Evolutionary conservation across 2,113 vertebrate genomes (phyloP), one percentile per base, ranked within the genome.

Genomic region (Empidonax alnorum): DNA sequence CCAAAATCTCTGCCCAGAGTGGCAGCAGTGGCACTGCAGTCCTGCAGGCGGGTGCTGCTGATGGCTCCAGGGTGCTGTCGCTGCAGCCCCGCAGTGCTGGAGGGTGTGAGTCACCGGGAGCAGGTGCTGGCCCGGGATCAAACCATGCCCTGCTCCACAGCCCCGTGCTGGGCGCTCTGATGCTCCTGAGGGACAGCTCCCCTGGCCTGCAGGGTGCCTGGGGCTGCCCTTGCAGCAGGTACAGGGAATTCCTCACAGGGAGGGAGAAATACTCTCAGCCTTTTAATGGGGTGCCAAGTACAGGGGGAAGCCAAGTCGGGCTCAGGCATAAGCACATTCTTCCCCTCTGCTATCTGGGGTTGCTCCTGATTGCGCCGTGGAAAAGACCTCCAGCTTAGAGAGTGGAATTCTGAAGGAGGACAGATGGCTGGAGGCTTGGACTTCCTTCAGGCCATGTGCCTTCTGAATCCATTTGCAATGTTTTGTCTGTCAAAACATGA

Each of bases 401-500:
- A 68, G 47, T 27, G 74, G 79, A 80, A 61, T 89, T 59, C 61
- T 89, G 87, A 90, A 84, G 80, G 61, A 95, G 63, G 87, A 84
- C 87, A 87, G 77, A 93, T 74, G 89, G 56, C 72, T 89, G 83
- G 35, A 92, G 23, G 65, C 41, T 73, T 95, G 92, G 81, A 89
- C 81, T 91, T 89, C 25, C 65, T 87, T 94, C 77, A 86, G 83
- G 68, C 84, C 76, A 11, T 52, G 47, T 55, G 80, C 65, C 61
- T 96, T 65, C 68, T 78, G 59, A 94, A 63, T 61, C 27, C 85
- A 63, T 90, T 93, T 94, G 68, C 83, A 92, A 44, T 78, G 61
- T 74, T 93, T 91, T 78, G 73, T 33, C 89, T 95, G 89, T 89
- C 94, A 90, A 96, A 93, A 84, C 80, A 81, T 16, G 49, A 93